Evolutionary conservation across 2,888 invertebrate species (phyloP).

Genomic region (Hetaerina titia): DNA sequence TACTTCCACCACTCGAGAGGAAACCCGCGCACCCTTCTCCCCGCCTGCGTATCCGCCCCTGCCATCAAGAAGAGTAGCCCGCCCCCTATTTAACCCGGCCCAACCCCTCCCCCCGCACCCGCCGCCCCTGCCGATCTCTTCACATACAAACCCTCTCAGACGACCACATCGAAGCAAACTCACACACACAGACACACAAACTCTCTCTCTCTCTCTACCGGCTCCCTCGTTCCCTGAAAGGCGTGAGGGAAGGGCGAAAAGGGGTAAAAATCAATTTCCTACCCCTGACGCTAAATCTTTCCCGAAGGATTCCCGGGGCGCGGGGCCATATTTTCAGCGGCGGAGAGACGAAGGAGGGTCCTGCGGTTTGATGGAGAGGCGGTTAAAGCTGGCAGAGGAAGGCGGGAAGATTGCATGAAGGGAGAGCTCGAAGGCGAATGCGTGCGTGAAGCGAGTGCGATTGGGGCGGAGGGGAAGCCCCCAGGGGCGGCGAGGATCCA

Average conservation of each 20-base stretch:
- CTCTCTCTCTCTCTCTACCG: neutral
- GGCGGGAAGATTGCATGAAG: neutral
- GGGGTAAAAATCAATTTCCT: conserved; percentile 62
- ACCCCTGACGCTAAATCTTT: conserved; percentile 39
- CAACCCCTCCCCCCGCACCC: neutral
- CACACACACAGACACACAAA: neutral
- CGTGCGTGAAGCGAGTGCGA: neutral
- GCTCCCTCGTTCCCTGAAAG: neutral
- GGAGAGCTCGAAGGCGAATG: neutral
- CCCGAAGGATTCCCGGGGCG: conserved; percentile 41
- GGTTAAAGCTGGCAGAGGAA: neutral
- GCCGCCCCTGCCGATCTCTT: neutral
- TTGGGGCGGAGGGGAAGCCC: neutral
- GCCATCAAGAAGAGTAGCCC: neutral
- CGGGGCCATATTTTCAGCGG: conserved; percentile 41
- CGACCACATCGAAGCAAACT: too few species aligned
- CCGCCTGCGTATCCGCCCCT: neutral
- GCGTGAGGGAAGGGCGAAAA: neutral
- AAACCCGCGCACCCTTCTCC: neutral
- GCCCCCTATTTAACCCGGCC: neutral
- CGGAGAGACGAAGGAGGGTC: neutral
- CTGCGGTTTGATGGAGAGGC: conserved; percentile 18
- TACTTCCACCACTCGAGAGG: neutral
- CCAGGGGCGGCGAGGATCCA: neutral
- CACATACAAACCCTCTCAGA: too few species aligned